Base-by-base conservation (phyloP, 2,113 vertebrate species). In the Bubo scandiacus region DNA sequence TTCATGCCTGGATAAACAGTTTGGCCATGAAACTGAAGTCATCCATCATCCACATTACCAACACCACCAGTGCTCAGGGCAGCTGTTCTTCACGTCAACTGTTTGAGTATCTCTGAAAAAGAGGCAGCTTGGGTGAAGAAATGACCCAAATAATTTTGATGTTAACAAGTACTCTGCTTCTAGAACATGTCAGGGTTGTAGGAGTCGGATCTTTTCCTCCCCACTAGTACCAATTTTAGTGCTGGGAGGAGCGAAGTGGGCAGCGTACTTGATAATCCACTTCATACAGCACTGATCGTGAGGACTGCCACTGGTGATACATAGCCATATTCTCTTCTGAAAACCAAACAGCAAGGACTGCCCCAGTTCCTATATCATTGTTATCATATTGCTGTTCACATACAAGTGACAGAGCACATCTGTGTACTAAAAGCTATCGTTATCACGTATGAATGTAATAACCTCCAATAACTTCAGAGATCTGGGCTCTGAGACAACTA, bases 1-100 rank as follows among this genome's bases (percentile, higher is more conserved):
- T 97, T 98, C 93, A 96, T 97, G 96, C 97, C 95, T 98, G 95
- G 96, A 92, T 98, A 97, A 98, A 96, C 98, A 98, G 98, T 98
- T 96, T 97, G 94, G 96, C 93, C 94, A 68, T 73, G 57, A 95
- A 90, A 95, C 81, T 84, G 54, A 96, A 87, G 85, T 90, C 85
- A 98, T 98, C 93, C 75, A 97, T 98, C 97, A 98, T 92, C 86
- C 95, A 96, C 97, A 96, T 78, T 96, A 92, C 86, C 94, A 95
- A 68, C 78, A 92, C 89, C 94, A 94, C 90, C 80, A 88, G 86
- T 34, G 65, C 94, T 98, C 92, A 95, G 90, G 94, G 93, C 90
- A 92, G 61, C 65, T 94, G 65, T 85, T 87, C 80, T 43, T 92
- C 82, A 88, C 72, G 58, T 71, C 36, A 72, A 4, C 74, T 10